Evolutionary conservation across 35 echinoderm and acorn worm genomes (phyloP), one percentile per base, ranked within the genome.

Genomic region (Diadema setosum): DNA sequence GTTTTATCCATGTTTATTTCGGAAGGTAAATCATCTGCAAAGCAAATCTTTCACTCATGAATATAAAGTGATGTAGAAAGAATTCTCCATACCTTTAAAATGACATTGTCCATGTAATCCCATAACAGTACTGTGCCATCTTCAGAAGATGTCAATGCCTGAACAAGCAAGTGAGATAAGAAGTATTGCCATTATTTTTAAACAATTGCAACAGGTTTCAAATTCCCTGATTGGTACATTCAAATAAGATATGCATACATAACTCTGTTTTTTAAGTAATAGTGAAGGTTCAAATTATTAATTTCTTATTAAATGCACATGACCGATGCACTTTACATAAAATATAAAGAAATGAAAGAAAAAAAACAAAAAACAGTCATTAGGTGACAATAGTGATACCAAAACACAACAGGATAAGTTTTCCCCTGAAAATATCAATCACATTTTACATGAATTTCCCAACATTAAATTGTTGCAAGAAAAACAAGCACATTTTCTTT

Each of bases 51-150:
- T n/a, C n/a, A n/a, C n/a, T n/a, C n/a, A n/a, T n/a, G n/a, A n/a
- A n/a, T n/a, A n/a, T n/a, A n/a, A n/a, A n/a, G n/a, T n/a, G n/a
- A n/a, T n/a, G n/a, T n/a, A n/a, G n/a, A n/a, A n/a, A 55, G 2
- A 55, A 1, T n/a, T 65, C 25, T n/a, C 7, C 70, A 40, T 87
- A 97, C 95, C 88, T 88, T 97, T 3, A 97, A 60, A 26, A 97
- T 45, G 27, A 92, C 83, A 32, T 92, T 88, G 73, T 97, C 95
- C 23, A 75, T 74, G 5, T 90, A 82, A 49, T 97, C 95, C 95
- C 95, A 97, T 30, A 83, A 88, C 16, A 86, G 81, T 21, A 97
- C 81, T 1, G 95, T 97, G 3, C 91, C 75, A 81, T 97, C 95
- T 63, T 91, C 27, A 31, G 95, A 97, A 35, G 90, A 74, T 65